These are phyloP conservation scores for Nematostella vectensis DNA, from an alignment of 92 coral and sea anemone species.

Conservation along the genomic window DNA sequence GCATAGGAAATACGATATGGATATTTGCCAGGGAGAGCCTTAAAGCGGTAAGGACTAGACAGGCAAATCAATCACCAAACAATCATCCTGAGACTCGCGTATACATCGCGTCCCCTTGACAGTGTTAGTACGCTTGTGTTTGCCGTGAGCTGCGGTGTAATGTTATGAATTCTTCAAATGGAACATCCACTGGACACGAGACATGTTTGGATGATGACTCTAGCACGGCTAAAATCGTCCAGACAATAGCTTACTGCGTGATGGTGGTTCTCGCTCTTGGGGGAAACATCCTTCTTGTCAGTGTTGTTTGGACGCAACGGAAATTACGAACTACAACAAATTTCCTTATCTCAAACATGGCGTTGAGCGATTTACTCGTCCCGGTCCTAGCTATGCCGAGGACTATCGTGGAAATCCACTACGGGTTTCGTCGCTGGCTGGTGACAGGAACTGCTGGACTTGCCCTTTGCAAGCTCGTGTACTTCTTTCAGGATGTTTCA, in stretches of 20 bases:
- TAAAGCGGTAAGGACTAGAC: no score
- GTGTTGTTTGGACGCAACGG: conserved; percentile 40
- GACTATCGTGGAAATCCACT: conserved; percentile 51
- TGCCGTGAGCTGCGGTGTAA: no score
- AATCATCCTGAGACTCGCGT: no score
- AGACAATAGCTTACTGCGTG: conserved; percentile 44
- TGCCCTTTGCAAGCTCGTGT: conserved; percentile 39
- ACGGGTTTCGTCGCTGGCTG: conserved; percentile 59
- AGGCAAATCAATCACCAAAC: no score
- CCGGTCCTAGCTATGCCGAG: conserved; percentile 68
- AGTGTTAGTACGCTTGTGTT: no score
- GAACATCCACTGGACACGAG: no score
- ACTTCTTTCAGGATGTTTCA: conserved; percentile 55
- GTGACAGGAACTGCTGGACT: conserved; percentile 39
- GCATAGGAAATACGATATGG: no score
- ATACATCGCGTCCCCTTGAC: no score
- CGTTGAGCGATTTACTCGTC: conserved; percentile 49
- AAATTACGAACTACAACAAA: conserved; percentile 55
- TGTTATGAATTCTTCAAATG: no score
- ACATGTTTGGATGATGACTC: conserved; percentile 38
- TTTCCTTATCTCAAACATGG: conserved; percentile 53
- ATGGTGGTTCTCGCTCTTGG: conserved; percentile 39
- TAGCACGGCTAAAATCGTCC: conserved; percentile 26
- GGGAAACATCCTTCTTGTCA: conserved; percentile 38
- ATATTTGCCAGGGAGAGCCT: no score